Percentiles rank a stretch among this genome's conserved stretches.
Evolutionary conservation across 1,140 invertebrate species (phyloP).

Genomic region (Hylaeus volcanicus): DNA sequence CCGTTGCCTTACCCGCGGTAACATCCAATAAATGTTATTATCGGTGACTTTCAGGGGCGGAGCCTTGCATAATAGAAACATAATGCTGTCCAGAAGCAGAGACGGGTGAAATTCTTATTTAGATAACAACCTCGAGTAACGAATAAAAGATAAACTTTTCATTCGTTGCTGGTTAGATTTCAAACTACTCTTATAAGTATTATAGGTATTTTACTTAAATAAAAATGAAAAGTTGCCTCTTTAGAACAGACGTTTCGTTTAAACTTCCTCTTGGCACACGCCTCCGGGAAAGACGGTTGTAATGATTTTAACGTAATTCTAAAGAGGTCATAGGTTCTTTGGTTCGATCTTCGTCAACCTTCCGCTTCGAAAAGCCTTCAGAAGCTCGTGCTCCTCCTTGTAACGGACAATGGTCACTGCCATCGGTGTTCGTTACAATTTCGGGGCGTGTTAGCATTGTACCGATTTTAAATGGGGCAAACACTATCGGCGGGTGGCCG

Average conservation of each 20-base stretch:
- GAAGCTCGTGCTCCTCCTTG: slow-evolving; percentile 3
- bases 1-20: slow-evolving; percentile 50
- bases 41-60: not conserved
- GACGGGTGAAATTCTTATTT: too few species aligned
- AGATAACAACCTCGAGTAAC: too few species aligned
- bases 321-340: slow-evolving; percentile 17
- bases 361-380: not conserved
- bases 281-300: not conserved
- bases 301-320: not conserved
- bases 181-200: too few species aligned
- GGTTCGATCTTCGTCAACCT: slow-evolving; percentile 7
- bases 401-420: slow-evolving; percentile 32
- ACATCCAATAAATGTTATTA: slow-evolving; percentile 49
- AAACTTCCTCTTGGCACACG: not conserved
- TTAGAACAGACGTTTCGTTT: too few species aligned
- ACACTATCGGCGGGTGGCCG: slow-evolving; percentile 68
- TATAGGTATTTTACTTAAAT: too few species aligned
- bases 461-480: slow-evolving; percentile 66
- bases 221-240: too few species aligned
- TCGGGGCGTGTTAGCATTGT: slow-evolving; percentile 52
- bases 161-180: too few species aligned
- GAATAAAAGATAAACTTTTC: too few species aligned
- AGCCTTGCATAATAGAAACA: not conserved
- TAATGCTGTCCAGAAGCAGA: too few species aligned
- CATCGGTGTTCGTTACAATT: slow-evolving; percentile 40